These are phyloP conservation scores for Pseudomyrmex dendroicus DNA, from an alignment of 1,140 invertebrate species.

Conservation along the genomic window DNA sequence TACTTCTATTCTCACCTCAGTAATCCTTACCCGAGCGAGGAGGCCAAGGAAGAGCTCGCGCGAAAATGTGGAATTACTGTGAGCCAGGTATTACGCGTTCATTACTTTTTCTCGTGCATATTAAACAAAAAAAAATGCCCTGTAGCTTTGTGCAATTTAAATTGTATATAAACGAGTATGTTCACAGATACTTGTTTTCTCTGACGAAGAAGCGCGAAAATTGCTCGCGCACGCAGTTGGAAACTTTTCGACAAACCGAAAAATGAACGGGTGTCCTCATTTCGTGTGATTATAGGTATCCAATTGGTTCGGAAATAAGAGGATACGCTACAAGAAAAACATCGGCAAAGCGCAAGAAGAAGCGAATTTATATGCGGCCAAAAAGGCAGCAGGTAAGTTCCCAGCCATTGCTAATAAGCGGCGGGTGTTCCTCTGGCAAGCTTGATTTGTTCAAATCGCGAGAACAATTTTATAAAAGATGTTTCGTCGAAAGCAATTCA, in stretches of 20 bases:
- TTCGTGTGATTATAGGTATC: constrained; percentile 89
- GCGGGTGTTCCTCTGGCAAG: constrained; percentile 67
- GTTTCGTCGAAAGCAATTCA: not conserved
- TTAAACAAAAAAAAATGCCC: not conserved
- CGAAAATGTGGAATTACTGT: constrained; percentile 99
- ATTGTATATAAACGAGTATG: constrained; percentile 1
- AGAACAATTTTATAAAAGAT: constrained; percentile 16
- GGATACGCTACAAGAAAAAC: constrained; percentile 99
- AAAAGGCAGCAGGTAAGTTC: constrained; percentile 96
- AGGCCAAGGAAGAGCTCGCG: constrained; percentile 99
- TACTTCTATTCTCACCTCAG: constrained; percentile 99
- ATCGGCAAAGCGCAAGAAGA: constrained; percentile 99
- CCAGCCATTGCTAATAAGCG: constrained; percentile 63
- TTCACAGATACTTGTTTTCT: not conserved
- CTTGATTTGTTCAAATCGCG: constrained; percentile 53
- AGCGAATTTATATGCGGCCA: constrained; percentile 99
- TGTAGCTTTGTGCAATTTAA: not conserved
- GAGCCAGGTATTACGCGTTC: constrained; percentile 89
- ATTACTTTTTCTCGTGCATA: not conserved
- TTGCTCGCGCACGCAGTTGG: no score
- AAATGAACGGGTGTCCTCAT: not conserved
- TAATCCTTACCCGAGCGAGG: constrained; percentile 99
- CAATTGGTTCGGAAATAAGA: constrained; percentile 99
- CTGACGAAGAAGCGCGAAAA: not conserved
- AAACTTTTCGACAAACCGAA: not conserved